Percentiles rank a stretch among this genome's conserved stretches.
Evolutionary conservation across 92 coral and sea anemone genomes (phyloP).

Genomic region (Isaurus tuberculatus): DNA sequence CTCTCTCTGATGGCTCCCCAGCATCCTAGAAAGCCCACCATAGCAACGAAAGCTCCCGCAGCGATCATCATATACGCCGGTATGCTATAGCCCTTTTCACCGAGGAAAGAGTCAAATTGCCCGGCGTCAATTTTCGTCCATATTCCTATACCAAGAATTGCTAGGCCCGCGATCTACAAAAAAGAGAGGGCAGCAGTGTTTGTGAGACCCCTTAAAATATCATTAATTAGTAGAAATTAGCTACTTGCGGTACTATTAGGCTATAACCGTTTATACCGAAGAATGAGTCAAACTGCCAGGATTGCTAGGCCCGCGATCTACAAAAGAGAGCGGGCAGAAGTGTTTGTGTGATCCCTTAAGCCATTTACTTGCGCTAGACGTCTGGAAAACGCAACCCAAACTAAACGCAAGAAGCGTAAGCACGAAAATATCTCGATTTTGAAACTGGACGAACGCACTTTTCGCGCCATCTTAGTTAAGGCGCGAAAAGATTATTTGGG

Average conservation of each 20-base stretch:
- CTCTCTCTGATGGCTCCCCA: conserved; percentile 92
- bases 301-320: conserved; percentile 86
- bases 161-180: conserved; percentile 82
- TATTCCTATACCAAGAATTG: conserved; percentile 84
- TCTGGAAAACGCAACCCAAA: too few relatives aligned
- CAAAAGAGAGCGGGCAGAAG: neutral
- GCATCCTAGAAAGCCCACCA: conserved; percentile 93
- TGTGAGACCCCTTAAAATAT: too few relatives aligned
- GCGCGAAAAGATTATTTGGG: too few relatives aligned
- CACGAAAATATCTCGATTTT: too few relatives aligned
- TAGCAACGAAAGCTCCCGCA: conserved; percentile 82
- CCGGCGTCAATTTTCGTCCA: conserved; percentile 97
- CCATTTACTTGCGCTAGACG: too few relatives aligned
- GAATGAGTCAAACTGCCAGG: conserved; percentile 85
- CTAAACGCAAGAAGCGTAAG: too few relatives aligned
- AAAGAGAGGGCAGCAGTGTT: neutral
- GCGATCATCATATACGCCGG: conserved; percentile 83
- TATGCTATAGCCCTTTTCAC: conserved; percentile 75
- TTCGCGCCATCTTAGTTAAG: too few relatives aligned
- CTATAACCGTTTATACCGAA: conserved; percentile 83
- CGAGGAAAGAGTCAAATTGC: conserved; percentile 85
- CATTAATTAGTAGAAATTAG: too few relatives aligned
- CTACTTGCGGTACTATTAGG: too few relatives aligned
- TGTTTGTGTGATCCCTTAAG: too few relatives aligned
- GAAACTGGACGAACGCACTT: too few relatives aligned